phyloP scores from a whole-genome alignment of 2,888 invertebrate genomes.

The Platycheirus rosarum region DNA sequence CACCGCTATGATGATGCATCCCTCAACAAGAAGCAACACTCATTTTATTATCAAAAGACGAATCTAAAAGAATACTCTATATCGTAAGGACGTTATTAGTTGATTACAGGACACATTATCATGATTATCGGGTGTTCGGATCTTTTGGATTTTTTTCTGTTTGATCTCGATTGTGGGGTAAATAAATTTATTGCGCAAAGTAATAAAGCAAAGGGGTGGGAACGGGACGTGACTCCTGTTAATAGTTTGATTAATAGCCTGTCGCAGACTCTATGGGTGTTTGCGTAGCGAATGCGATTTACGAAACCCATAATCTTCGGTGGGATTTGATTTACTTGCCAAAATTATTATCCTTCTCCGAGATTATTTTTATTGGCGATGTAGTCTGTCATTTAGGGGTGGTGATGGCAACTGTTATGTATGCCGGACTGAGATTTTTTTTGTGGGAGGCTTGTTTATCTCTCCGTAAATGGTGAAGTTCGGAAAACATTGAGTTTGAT shows the following conservation, averaged over 20 bases:
- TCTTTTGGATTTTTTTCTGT: conserved; percentile 57
- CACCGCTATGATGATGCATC: conserved; percentile 50
- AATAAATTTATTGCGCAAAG: conserved; percentile 72
- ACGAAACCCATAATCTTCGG: conserved; percentile 71
- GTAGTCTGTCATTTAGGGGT: conserved; percentile 56
- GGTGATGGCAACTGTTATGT: conserved; percentile 46
- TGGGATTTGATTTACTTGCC: conserved; percentile 67
- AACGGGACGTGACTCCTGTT: conserved; percentile 76
- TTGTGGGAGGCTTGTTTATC: conserved; percentile 41
- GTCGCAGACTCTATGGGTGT: conserved; percentile 76
- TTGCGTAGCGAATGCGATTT: conserved; percentile 63
- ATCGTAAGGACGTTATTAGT: conserved; percentile 81
- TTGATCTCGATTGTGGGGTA: conserved; percentile 59
- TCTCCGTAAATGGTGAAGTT: conserved; percentile 42
- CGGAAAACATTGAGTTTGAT: conserved; percentile 43
- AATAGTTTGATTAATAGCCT: conserved; percentile 83
- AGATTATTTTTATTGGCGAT: conserved; percentile 67
- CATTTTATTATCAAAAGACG: conserved; percentile 65
- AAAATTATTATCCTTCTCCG: conserved; percentile 52
- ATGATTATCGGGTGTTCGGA: conserved; percentile 82
- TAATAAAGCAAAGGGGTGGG: conserved; percentile 63
- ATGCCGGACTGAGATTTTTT: not conserved
- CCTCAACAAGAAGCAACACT: conserved; percentile 42
- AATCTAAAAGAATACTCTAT: conserved; percentile 41
- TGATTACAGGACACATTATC: conserved; percentile 84